Evolutionary conservation across 2,888 invertebrate species (phyloP), one percentile per base, ranked within the genome.

Genomic region (Pelosia muscerda): DNA sequence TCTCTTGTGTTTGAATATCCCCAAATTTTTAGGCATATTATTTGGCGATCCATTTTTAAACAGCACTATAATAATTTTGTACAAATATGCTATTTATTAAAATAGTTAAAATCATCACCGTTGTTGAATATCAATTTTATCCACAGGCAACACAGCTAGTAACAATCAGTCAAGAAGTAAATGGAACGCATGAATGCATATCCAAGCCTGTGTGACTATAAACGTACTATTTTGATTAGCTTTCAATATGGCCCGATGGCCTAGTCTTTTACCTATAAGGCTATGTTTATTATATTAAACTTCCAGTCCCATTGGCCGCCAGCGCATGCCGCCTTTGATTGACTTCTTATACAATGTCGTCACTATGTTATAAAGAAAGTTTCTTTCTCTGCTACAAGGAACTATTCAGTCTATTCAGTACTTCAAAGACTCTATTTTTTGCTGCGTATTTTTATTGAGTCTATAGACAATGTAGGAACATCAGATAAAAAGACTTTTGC

Each of bases 251-350:
- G 81, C 38, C 38, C 22, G 55, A 66, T 71, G 81, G 75, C 80
- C 76, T 78, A 68, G 81, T 73, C 69, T 69, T 59, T 60, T 58
- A 69, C 79, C 23, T 56, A 78, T 73, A 79, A 74, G 81, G 79
- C 69, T 66, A 58, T 71, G 79, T 61, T 71, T 77, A 79, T 75
- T 70, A 77, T 65, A 67, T 75, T 70, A 79, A 61, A 67, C 63
- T 56, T 70, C 67, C 68, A 79, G 72, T 63, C 31, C 28, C 71
- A 56, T 61, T 34, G 28, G 19, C 58, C 23, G 22, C 28, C 28
- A 31, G 42, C 67, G 68, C 56, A 64, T 38, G 49, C 55, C 22
- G 58, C 64, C 74, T 72, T 69, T 56, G 68, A 57, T 55, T 68
- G 62, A 68, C 68, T 67, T 78, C 72, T 77, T 77, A 71, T 68